A percentile compares a stretch with the other conserved stretches of the same genome.
These are phyloP conservation scores for Ciconia stormi DNA, from an alignment of 2,113 vertebrate species.

Conservation along the genomic window DNA sequence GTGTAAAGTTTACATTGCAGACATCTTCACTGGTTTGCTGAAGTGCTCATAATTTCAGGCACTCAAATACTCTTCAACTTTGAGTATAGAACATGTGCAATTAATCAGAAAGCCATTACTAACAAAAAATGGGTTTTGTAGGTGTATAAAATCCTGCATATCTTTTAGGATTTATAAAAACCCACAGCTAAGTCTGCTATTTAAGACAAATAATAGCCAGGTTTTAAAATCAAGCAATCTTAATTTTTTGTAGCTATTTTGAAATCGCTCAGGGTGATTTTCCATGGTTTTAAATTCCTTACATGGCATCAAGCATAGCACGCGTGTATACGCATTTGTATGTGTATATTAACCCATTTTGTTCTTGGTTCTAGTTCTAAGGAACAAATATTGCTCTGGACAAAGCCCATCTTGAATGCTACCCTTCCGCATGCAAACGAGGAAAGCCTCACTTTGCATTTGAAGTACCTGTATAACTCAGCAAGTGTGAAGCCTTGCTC, in stretches of 20 bases:
- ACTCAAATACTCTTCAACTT: background rate
- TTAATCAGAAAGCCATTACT: slow-evolving; percentile 7
- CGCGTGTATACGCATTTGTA: background rate
- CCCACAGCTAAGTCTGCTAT: background rate
- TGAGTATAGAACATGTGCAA: background rate
- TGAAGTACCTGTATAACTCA: background rate
- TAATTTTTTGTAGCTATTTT: background rate
- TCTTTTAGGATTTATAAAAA: background rate
- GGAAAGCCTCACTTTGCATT: background rate
- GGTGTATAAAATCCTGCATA: background rate
- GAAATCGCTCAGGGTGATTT: background rate
- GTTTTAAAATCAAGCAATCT: background rate
- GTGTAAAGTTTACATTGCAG: background rate
- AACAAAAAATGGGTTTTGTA: background rate
- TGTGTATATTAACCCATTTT: background rate
- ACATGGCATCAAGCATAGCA: background rate
- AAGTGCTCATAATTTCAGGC: background rate
- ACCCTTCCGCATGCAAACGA: background rate
- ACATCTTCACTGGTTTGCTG: background rate
- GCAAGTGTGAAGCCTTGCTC: background rate
- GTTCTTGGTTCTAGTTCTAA: background rate
- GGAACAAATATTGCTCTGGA: background rate
- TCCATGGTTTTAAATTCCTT: background rate
- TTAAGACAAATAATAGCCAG: background rate
- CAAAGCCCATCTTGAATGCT: background rate